A percentile compares a stretch with the other conserved stretches of the same genome.
Evolutionary conservation across 2,888 invertebrate species (phyloP).

Genomic region (Cylloceria caligata): DNA sequence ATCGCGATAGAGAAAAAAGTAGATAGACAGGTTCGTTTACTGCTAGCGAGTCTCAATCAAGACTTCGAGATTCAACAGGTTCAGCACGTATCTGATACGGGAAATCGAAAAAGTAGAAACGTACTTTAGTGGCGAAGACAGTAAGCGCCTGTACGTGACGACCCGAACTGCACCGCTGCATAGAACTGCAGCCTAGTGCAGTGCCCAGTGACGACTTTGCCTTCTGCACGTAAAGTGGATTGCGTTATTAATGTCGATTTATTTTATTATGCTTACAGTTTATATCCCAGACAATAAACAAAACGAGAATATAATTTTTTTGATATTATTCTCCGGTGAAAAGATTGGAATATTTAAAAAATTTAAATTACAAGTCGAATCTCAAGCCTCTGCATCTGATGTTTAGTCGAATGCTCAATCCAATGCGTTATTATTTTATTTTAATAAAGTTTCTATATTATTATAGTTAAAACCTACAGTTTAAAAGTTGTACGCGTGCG

Average conservation of each 20-base stretch:
- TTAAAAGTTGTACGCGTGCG: too few relatives aligned
- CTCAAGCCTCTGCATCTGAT: too few relatives aligned
- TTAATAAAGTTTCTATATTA: too few relatives aligned
- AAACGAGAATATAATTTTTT: neutral
- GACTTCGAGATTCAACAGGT: constrained; percentile 9
- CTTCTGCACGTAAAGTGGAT: neutral
- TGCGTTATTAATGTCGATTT: neutral
- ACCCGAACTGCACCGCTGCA: constrained; percentile 56
- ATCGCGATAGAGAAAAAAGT: constrained; percentile 54
- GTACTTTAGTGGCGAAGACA: neutral
- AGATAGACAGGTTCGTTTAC: constrained; percentile 63
- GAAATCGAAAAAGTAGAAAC: neutral
- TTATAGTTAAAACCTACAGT: too few relatives aligned
- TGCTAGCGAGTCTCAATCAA: constrained; percentile 47
- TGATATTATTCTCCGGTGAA: neutral
- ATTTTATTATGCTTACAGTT: neutral
- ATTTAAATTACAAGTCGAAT: too few relatives aligned
- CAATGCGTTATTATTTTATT: too few relatives aligned
- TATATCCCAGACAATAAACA: neutral
- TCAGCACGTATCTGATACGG: constrained; percentile 1
- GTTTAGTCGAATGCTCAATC: too few relatives aligned
- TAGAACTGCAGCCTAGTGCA: constrained; percentile 60
- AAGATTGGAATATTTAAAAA: too few relatives aligned
- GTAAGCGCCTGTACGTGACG: constrained; percentile 45
- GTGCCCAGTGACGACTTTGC: constrained; percentile 14